phyloP scores from a whole-genome alignment of 2,113 vertebrate species.

The Cyrtonyx montezumae region DNA sequence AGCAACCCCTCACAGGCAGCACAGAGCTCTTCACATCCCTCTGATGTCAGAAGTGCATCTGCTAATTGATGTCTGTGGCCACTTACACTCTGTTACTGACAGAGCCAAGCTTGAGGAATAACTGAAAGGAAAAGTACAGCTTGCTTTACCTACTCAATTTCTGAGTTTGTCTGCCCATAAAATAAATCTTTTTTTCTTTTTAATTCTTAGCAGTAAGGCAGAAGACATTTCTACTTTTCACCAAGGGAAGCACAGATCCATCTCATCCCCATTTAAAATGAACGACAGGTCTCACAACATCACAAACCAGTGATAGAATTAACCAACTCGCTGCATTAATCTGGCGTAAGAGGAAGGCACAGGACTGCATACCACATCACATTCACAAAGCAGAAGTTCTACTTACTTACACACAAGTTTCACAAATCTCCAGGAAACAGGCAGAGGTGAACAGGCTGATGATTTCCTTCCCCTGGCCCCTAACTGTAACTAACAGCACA shows the following conservation, averaged over 20 bases:
- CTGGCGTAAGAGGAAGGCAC: not conserved
- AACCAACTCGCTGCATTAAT: not conserved
- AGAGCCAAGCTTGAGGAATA: not conserved
- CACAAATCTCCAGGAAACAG: slow-evolving; percentile 7
- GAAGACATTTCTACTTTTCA: not conserved
- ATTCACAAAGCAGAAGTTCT: not conserved
- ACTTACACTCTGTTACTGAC: not conserved
- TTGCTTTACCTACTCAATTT: not conserved
- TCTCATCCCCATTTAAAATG: not conserved
- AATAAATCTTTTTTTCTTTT: not conserved
- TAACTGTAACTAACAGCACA: not conserved
- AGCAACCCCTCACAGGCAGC: slow-evolving; percentile 20
- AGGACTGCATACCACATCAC: not conserved
- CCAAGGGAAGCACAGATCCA: not conserved
- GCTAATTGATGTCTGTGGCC: not conserved
- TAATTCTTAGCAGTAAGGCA: not conserved
- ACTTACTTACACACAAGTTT: not conserved
- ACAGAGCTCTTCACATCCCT: not conserved
- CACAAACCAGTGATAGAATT: not conserved
- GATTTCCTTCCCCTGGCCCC: not conserved
- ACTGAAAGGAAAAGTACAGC: not conserved
- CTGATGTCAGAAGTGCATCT: not conserved
- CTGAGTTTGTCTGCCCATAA: not conserved
- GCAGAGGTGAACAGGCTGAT: not conserved
- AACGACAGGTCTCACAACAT: not conserved